Evolutionary conservation across 1,140 invertebrate species (phyloP), one percentile per base, ranked within the genome.

Genomic region (Cyphomyrmex costatus): DNA sequence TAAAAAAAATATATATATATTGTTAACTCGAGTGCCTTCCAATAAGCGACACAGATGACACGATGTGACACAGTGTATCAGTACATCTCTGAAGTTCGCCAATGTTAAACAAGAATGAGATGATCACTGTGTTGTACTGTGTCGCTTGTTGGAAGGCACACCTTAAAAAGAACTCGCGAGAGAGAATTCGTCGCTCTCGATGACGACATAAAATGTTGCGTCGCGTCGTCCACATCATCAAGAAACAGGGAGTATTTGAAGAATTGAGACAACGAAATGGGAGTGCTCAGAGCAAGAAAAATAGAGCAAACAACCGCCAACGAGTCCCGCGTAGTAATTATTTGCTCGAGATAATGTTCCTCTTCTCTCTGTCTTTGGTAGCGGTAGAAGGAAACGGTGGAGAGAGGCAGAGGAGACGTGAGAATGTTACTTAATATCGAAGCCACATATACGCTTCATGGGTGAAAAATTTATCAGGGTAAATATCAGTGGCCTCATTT

Each of bases 361-460:
- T 84, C 84, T 87, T 87, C 49, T n/a, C 83, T 66, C 74, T 89
- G 89, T 90, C 91, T 92, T 91, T 93, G 86, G 90, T 92, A 91
- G 49, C 66, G 85, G 42, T 24, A 76, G 80, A 68, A 19, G 86
- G 36, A 84, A 85, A 85, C 79, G 46, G 7, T 14, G 58, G 12
- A 21, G 42, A 53, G 19, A 49, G 3, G 10, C 6, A 56, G 53
- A 66, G 66, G 19, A n/a, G n/a, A 12, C 33, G 46, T 27, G 91
- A 91, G 93, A 93, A 94, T 91, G 93, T 94, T 94, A 94, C 93
- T 94, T 94, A 94, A 94, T 93, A 94, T 94, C 91, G 92, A 93
- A 93, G 87, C 89, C 91, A 76, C 91, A 92, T 91, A 85, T 91
- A 85, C 73, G 85, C 80, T 91, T 85, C 73, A 86, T 88, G 77